Evolutionary conservation across 2,797 vertebrate genomes (phyloP).

Genomic region (Arrhamphus sclerolepis): DNA sequence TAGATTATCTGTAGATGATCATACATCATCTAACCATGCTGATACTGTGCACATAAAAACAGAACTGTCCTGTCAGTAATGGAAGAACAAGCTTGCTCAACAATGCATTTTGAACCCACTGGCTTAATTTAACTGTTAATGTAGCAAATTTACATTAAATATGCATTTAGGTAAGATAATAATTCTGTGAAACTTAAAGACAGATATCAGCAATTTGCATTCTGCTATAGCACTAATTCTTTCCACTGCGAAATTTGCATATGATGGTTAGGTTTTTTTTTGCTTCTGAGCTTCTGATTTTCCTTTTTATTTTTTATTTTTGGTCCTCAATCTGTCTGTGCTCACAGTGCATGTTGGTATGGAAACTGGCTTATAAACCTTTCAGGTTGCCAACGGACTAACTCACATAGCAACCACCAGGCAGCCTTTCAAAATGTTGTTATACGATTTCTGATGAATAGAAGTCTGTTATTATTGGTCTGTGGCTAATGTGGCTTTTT

Average conservation of each 20-base stretch:
- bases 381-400: conserved; percentile 67
- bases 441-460: conserved; percentile 52
- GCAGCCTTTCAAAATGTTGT: conserved; percentile 50
- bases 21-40: no score
- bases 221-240: no score
- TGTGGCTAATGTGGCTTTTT: conserved; percentile 4
- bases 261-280: conserved; percentile 12
- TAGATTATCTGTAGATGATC: no score
- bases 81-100: no score
- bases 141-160: no score
- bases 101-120: no score
- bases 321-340: conserved; percentile 6
- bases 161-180: no score
- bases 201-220: no score
- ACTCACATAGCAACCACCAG: conserved; percentile 72
- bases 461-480: conserved; percentile 27
- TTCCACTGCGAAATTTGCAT: conserved; percentile 8
- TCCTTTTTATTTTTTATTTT: conserved; percentile 12
- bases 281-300: background rate
- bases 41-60: no score
- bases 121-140: no score
- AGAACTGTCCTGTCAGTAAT: no score
- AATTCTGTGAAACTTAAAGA: no score
- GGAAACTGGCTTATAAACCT: conserved; percentile 73
- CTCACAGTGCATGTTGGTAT: conserved; percentile 70